Conservation (phyloP, 2,113 vertebrate species). For the Phyllopteryx taeniolatus region DNA sequence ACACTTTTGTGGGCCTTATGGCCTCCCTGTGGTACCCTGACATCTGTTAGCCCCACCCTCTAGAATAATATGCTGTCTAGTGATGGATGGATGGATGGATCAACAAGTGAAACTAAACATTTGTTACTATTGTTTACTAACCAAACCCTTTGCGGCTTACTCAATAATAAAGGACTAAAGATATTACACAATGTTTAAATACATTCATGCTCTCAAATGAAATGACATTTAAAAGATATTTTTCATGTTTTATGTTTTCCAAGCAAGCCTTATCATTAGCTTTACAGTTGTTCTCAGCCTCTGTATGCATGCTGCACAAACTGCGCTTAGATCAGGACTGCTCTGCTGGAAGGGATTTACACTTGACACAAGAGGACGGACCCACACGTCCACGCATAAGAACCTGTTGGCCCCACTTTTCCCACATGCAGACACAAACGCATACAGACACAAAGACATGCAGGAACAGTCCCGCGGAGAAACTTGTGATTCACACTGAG, state of each 20-base stretch:
- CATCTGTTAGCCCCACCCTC: slow-evolving; percentile 47
- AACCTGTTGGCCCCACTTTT: neutral
- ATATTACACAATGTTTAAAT: slow-evolving; percentile 11
- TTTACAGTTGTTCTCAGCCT: neutral
- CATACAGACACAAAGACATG: slow-evolving; percentile 30
- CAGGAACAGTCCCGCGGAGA: slow-evolving; percentile 30
- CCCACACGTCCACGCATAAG: slow-evolving; percentile 16
- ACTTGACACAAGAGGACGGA: slow-evolving; percentile 39
- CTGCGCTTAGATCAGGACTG: slow-evolving; percentile 49
- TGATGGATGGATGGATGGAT: slow-evolving; percentile 30
- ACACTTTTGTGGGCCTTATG: slow-evolving; percentile 13
- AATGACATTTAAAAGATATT: too few relatives aligned
- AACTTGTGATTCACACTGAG: slow-evolving; percentile 36
- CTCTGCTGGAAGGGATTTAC: slow-evolving; percentile 55
- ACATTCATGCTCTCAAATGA: neutral
- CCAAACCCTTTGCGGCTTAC: slow-evolving; percentile 37
- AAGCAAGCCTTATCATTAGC: neutral
- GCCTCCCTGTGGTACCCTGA: slow-evolving; percentile 22
- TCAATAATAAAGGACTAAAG: slow-evolving; percentile 7
- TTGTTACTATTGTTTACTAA: slow-evolving; percentile 4
- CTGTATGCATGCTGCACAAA: slow-evolving; percentile 26
- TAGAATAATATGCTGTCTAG: slow-evolving; percentile 39
- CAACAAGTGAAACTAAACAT: too few relatives aligned
- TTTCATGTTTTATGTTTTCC: neutral
- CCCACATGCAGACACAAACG: slow-evolving; percentile 12